Evolutionary conservation across 1,140 invertebrate genomes (phyloP), one percentile per base, ranked within the genome.

Genomic region (Babylonia areolata): DNA sequence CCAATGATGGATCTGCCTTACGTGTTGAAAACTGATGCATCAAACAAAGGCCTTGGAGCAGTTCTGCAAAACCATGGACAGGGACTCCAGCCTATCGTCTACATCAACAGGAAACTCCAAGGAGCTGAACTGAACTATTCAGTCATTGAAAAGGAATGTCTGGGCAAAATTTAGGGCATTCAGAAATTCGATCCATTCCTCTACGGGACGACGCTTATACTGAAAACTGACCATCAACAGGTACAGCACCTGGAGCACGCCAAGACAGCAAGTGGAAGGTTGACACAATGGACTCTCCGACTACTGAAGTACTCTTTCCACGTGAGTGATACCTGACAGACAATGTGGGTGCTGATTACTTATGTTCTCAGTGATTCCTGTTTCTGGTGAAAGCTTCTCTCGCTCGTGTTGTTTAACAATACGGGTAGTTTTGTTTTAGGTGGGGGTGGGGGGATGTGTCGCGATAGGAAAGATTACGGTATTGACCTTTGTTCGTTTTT

Each of bases 161-260:
- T 94, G 42, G 94, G 93, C 12, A 81, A 95, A 5, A 89, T 95
- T 11, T 95, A 88, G 88, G 91, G 91, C 12, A 85, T 95, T 15
- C 82, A 92, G 54, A 94, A 94, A 71, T 95, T 95, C 85, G 78
- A 92, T 31, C 88, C 87, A 20, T 96, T 95, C 89, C 28, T 90
- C 1, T 90, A 86, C 84, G 89, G 87, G 2, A 83, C 17, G 23
- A 37, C 79, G 11, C 88, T 88, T 39, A 81, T 71, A 5, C 31
- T 88, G 54, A n/a, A 90, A 64, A 86, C 84, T 0, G 86, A 90
- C 40, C 89, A 90, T 54, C 20, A 75, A 71, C 86, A 87, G 17
- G 71, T 87, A 17, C 71, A 69, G 23, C 82, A 86, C 37, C 5
- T 89, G 11, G n/a, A 88, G 0, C 71, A 69, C 28, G 28, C 37